Base-by-base conservation (phyloP, 2,888 invertebrate species). In the Diabrotica balteata region DNA sequence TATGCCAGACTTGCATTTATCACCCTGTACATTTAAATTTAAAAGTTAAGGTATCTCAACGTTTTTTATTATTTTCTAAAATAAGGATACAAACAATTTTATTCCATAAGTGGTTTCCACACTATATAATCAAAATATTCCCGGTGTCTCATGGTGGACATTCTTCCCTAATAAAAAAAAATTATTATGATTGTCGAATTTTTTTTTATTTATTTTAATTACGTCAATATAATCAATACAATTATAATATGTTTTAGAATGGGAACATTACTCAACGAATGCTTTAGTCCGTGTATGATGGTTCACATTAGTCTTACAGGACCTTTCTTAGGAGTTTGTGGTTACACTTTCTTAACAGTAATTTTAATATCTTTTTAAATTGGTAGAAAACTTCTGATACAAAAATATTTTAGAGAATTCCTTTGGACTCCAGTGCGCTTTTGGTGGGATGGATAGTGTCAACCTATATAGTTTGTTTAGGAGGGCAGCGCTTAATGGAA, bases 361-460 rank as follows among this genome's bases (percentile, higher is more conserved):
- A 66, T 54, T 32, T 32, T 32, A 32, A 32, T 32, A 32, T 5
- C 0, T 32, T 32, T 5, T 32, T 57, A 17, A 55, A 32, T 8
- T 42, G 52, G 32, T 7, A 45, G 8, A n/a, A n/a, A 55, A 55
- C 5, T 4, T 32, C 32, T 43, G n/a, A 44, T 32, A 8, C 42
- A 53, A 2, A 53, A 7, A 22, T 53, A 53, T 52, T 66, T 66
- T n/a, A 66, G 69, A 50, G 58, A 53, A 68, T 66, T 47, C 58
- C 61, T 43, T 46, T 72, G 54, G 73, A 72, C 46, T 55, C 70
- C 4, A 53, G 70, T 4, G 64, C 68, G 32, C 49, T 75, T 11
- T 71, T 75, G 52, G 55, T 72, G 52, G 75, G 74, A 10, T 75
- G 74, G 74, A 47, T 70, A 9, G 58, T 69, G 52, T 71, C 74